Base-by-base conservation (phyloP, 1,140 invertebrate species). In the Diploscapter pachys region DNA sequence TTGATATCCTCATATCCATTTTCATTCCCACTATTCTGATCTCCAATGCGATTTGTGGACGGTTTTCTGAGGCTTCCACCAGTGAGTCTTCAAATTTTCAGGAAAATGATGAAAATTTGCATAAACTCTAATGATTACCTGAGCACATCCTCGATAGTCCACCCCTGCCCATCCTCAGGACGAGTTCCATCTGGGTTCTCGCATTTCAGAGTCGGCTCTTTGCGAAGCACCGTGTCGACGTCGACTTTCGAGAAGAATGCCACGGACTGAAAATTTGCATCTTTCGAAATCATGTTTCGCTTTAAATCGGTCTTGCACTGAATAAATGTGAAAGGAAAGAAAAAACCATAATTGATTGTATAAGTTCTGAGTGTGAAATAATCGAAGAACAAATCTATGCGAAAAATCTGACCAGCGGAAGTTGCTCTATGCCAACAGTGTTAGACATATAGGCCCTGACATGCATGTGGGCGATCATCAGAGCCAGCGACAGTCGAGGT, bases 171-270 rank as follows among this genome's bases (percentile, higher is more conserved):
- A 31, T 31, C 31, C 31, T 31, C 31, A 31, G 31, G 31, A 31
- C 31, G n/a, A 5, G 62, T 57, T 49, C 77, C 77, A 59, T 78
- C 77, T 4, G 77, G 77, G 53, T 78, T 78, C 13, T 52, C 68
- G 49, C 54, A 53, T 6, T 31, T 6, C 9, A 67, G 71, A 31
- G 65, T 67, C 31, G 93, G 90, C 81, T 99, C 96, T 87, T 99
- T 99, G 49, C 97, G 89, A 11, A 99, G 83, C 31, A 93, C 95
- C 6, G 89, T 91, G 84, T 99, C 97, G 31, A 99, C 91, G 86
- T 99, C 97, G 0, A 99, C 94, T 0, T 93, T 91, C 55, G 92
- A 91, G 86, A 99, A 99, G 88, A 98, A 99, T 0, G 96, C 81
- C 3, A 82, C 62, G 3, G 81, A 83, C 81, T 81, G 71, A 65